Conservation (phyloP, 2,888 invertebrate genomes). For the Amorpha juglandis region DNA sequence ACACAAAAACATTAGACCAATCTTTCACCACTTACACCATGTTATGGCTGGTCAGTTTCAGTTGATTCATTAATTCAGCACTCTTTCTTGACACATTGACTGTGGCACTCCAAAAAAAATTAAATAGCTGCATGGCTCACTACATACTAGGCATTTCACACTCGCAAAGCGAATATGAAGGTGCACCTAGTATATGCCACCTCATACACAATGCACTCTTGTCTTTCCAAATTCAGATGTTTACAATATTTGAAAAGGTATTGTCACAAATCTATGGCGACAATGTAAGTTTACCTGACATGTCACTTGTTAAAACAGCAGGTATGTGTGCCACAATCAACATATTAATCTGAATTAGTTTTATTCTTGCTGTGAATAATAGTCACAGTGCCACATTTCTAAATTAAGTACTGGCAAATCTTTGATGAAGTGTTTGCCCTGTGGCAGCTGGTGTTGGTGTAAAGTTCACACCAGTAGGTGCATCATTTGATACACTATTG, state of each 20-base stretch:
- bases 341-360: not conserved
- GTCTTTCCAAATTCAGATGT: too few species aligned
- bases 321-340: too few species aligned
- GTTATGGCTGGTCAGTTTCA: not conserved
- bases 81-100: not conserved
- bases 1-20: constrained; percentile 11
- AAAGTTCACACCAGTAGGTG: constrained; percentile 63
- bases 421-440: constrained; percentile 71
- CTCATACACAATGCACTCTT: too few species aligned
- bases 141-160: too few species aligned
- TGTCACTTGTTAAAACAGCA: too few species aligned
- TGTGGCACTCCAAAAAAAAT: too few species aligned
- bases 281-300: too few species aligned
- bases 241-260: too few species aligned
- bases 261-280: too few species aligned
- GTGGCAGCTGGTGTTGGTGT: constrained; percentile 73
- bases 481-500: constrained; percentile 40
- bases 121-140: too few species aligned
- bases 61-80: not conserved
- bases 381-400: not conserved
- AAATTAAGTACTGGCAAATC: constrained; percentile 67
- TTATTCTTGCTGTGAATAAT: not conserved
- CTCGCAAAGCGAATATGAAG: too few species aligned
- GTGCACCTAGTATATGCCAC: too few species aligned
- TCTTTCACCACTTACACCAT: not conserved